These are phyloP conservation scores for Netta rufina DNA, from an alignment of 2,797 vertebrate species.

Conservation along the genomic window DNA sequence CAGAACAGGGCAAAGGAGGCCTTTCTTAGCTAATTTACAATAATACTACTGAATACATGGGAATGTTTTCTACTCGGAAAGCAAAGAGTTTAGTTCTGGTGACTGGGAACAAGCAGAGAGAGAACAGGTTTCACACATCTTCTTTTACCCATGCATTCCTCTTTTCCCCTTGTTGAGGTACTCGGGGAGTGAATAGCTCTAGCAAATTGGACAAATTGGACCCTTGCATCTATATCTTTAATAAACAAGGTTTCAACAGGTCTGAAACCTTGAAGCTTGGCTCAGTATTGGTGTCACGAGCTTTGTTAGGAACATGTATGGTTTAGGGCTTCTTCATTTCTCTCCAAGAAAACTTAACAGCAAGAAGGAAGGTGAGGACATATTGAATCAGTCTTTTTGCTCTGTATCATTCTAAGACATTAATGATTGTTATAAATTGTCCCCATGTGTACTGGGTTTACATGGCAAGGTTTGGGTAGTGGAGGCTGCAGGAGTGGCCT, in stretches of 20 bases:
- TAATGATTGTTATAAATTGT: background rate
- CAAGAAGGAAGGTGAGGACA: background rate
- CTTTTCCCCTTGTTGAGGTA: background rate
- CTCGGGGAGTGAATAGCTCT: background rate
- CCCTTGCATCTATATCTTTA: background rate
- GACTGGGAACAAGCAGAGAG: background rate
- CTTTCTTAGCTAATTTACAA: background rate
- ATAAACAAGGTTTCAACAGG: background rate
- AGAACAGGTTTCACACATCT: background rate
- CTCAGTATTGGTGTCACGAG: accelerated
- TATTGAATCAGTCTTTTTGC: background rate
- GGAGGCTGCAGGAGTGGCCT: no score
- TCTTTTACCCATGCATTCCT: background rate
- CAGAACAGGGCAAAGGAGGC: background rate
- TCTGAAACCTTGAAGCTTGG: background rate
- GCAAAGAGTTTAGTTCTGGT: background rate
- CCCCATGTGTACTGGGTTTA: no score
- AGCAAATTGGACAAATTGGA: accelerated
- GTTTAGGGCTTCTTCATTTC: background rate
- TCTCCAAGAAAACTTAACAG: background rate
- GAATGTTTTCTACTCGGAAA: background rate
- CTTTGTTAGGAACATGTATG: accelerated
- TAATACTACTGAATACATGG: background rate
- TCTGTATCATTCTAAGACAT: background rate
- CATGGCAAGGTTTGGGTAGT: no score